Base-by-base conservation (phyloP, 2,888 invertebrate species). In the Corbicula japonica region DNA sequence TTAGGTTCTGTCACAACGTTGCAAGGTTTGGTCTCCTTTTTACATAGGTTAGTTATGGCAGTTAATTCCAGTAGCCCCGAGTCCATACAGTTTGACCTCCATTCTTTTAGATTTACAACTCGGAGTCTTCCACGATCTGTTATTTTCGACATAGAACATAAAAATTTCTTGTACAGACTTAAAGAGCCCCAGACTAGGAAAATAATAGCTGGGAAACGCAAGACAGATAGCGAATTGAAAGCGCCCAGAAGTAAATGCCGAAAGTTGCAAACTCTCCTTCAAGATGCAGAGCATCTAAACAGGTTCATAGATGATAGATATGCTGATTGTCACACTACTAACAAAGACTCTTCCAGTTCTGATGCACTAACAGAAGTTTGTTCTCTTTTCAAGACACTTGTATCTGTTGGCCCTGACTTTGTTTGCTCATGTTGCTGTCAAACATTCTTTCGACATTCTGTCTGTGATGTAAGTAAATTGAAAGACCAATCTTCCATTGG, bases 211-310 rank as follows among this genome's bases (percentile, higher is more conserved):
- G 41, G 18, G 41, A 41, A 41, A 15, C 41, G 41, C 10, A 41
- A 41, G 12, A 41, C 41, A 41, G 18, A 41, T 12, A 41, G 41
- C 41, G 18, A 15, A 41, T 10, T 18, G 18, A 41, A 41, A 12
- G 41, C 12, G 41, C 12, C 41, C 18, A 15, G 41, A 12, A 23
- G 54, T 23, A 54, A 54, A 23, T 30, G 54, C 30, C 21, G 15
- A 54, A 54, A 54, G 30, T 18, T 54, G 28, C 54, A 54, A 54
- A 15, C 54, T 28, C 54, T 54, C 30, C 54, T 54, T 54, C 21
- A 54, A 54, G 23, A 30, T 3, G 15, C 23, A 15, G 8, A 23
- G 6, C 18, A 12, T 23, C 21, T 54, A 15, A 15, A 5, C 4
- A 54, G 15, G 28, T 54, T 54, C 23, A 26, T 54, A 54, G 54